Conservation (phyloP, 2,888 invertebrate species). For the Phyto melanocephala region DNA sequence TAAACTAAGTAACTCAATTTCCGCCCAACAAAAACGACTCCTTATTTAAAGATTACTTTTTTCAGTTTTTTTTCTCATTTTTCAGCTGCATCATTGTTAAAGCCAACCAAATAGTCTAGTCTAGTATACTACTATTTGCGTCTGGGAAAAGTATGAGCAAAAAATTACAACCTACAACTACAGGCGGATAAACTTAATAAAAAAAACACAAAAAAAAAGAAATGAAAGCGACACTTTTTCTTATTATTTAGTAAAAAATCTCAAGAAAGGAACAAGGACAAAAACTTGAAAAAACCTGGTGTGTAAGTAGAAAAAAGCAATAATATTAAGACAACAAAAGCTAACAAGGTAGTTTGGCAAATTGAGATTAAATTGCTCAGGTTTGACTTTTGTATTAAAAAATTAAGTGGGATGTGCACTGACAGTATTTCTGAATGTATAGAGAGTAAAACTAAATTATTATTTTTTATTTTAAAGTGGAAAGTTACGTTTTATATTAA, state of each 20-base stretch:
- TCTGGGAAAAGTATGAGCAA: neutral
- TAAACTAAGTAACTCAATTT: constrained; percentile 49
- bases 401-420: constrained; percentile 39
- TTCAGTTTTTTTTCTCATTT: neutral
- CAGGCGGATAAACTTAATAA: constrained; percentile 25
- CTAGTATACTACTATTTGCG: constrained; percentile 12
- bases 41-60: constrained; percentile 42
- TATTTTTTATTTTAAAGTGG: neutral
- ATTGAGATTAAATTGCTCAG: constrained; percentile 72
- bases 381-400: constrained; percentile 66
- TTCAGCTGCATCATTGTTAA: constrained; percentile 16
- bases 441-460: neutral
- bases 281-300: neutral
- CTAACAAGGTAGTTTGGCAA: constrained; percentile 68
- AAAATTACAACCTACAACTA: constrained; percentile 10
- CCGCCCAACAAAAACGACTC: constrained; percentile 28
- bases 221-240: constrained; percentile 57
- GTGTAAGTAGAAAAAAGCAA: neutral
- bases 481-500: constrained; percentile 1
- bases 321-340: constrained; percentile 56
- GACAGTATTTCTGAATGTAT: neutral
- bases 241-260: constrained; percentile 16
- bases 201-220: neutral
- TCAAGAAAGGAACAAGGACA: neutral
- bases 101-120: constrained; percentile 15